Evolutionary conservation across 2,888 invertebrate genomes (phyloP), one percentile per base, ranked within the genome.

Genomic region (Acrobasis consociella): DNA sequence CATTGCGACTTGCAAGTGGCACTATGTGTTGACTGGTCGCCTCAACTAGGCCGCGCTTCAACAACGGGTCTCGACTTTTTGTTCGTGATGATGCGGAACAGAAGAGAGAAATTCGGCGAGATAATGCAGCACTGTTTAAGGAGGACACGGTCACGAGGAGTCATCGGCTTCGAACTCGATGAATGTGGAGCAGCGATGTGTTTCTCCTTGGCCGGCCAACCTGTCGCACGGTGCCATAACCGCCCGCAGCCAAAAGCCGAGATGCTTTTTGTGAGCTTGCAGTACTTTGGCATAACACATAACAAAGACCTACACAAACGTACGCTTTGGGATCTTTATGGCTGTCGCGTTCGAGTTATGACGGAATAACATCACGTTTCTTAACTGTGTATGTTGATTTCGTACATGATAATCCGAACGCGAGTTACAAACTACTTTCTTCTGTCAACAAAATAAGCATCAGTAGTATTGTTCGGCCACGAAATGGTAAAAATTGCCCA

Each of bases 71-170:
- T 89, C 80, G 80, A 85, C 81, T 90, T 91, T 91, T 91, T 91
- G 88, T 90, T 86, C 83, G 81, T 83, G 88, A 86, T 88, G 87
- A 86, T 90, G 89, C 88, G 87, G 85, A 87, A 88, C 89, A 86
- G 86, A 87, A 84, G 87, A 89, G 90, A 89, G 90, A 91, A 91
- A 91, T 92, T 91, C 80, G 88, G 87, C 82, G 81, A 87, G 89
- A 88, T 87, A 86, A 87, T 85, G 85, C 87, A 85, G 86, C 82
- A 83, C 83, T 86, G 81, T 81, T 71, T 85, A 89, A 90, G 86
- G 88, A 83, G 91, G 90, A 84, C 91, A 86, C 88, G 89, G 90
- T 89, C 91, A 89, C 86, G 82, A 87, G 82, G 84, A 89, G 90
- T 90, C 90, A 90, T 88, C 90, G 90, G 85, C 86, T 89, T 80